Evolutionary conservation across 2,888 invertebrate genomes (phyloP), one percentile per base, ranked within the genome.

Genomic region (Thyatira batis): DNA sequence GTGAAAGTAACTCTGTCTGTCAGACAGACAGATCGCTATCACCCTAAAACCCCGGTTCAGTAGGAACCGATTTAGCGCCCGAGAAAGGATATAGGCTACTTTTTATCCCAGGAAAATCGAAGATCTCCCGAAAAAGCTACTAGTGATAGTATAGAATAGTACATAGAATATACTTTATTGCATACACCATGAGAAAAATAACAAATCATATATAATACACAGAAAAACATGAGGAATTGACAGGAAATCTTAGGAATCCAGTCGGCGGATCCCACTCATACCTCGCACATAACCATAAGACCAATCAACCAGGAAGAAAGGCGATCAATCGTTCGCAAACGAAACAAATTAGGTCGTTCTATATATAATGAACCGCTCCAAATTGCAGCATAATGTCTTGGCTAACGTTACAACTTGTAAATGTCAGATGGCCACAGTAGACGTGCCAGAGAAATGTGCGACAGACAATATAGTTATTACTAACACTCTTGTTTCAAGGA

Each of bases 341-440:
- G 27, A 27, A 48, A 20, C 13, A 48, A 71, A 62, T 45, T 65
- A 54, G 72, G 73, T 65, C 72, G 68, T 54, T 69, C 67, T 64
- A 72, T 71, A 72, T 72, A 71, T 55, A 52, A 49, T 45, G 45
- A 20, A 30, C 50, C 30, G 27, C 8, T 6, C 46, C 44, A 57
- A 48, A 27, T 48, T 13, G 9, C 21, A 39, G 39, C 39, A 39
- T 39, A 39, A 39, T 39, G 39, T 59, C 50, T 67, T 68, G 67
- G 71, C 70, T 46, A 23, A 33, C 39, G 50, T 23, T 3, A 28
- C 45, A 11, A n/a, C 13, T 13, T 27, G 6, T 54, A 70, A 69
- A 69, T 69, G 69, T 70, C 69, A 58, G 20, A 48, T 20, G 27
- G 46, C 4, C 17, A 48, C 27, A 23, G 27, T 27, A 28, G 28